These are phyloP conservation scores for Microcebus ravelobensis DNA, from an alignment of 2,113 vertebrate species.

Conservation along the genomic window DNA sequence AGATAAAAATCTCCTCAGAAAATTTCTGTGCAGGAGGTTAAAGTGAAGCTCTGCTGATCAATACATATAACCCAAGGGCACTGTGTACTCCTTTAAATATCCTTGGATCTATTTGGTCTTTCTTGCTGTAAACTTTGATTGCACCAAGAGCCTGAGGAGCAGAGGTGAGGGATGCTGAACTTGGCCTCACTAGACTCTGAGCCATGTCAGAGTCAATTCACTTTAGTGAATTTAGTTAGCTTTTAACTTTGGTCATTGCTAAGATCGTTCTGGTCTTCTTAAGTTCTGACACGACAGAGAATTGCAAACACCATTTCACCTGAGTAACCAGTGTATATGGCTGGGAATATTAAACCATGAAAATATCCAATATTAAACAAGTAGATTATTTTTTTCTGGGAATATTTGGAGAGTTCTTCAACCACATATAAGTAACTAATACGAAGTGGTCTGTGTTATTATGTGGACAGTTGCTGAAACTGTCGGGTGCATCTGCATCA, in stretches of 20 bases:
- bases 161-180: background rate
- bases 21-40: constrained; percentile 26
- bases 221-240: background rate
- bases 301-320: background rate
- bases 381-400: background rate
- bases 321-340: background rate
- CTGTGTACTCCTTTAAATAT: constrained; percentile 22
- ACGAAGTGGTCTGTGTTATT: background rate
- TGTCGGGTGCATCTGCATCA: accelerated
- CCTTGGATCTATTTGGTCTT: constrained; percentile 5
- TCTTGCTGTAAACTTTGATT: constrained; percentile 20
- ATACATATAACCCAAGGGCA: background rate
- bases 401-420: background rate
- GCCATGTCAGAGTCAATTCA: background rate
- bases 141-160: background rate
- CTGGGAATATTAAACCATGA: background rate
- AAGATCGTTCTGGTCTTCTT: background rate
- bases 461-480: background rate
- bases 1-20: constrained; percentile 15
- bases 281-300: background rate
- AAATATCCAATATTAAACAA: background rate
- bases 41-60: constrained; percentile 3
- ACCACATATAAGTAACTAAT: background rate
- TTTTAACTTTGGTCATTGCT: background rate
- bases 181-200: background rate